These are phyloP conservation scores for Ispidina lecontei DNA, from an alignment of 2,797 vertebrate genomes.

Conservation along the genomic window DNA sequence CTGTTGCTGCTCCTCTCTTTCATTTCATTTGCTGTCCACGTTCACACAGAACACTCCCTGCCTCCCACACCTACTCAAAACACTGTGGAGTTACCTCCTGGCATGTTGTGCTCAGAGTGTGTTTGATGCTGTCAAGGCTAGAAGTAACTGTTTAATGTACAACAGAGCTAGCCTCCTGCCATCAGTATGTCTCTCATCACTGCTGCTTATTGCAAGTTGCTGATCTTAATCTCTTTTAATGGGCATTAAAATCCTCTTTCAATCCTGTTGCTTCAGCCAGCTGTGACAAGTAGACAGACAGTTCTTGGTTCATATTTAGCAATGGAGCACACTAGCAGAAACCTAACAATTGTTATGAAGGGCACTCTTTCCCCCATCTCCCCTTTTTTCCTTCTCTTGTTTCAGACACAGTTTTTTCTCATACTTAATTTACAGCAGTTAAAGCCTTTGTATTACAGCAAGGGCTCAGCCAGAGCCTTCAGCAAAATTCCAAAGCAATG, in stretches of 20 bases:
- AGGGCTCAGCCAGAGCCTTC: slow-evolving; percentile 24
- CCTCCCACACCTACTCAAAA: neutral
- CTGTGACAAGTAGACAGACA: slow-evolving; percentile 22
- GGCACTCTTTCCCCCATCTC: neutral
- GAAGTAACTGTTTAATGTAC: slow-evolving; percentile 22
- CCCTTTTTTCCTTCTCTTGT: neutral
- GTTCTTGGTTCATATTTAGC: slow-evolving; percentile 1
- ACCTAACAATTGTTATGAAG: slow-evolving; percentile 2
- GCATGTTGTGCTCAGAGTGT: neutral
- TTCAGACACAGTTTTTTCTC: neutral
- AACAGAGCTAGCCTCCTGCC: slow-evolving; percentile 35
- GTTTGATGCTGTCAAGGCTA: slow-evolving; percentile 8
- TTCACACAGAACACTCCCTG: neutral
- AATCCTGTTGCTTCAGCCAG: slow-evolving; percentile 14
- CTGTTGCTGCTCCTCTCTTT: neutral
- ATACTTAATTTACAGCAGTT: slow-evolving; percentile 35
- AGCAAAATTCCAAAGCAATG: slow-evolving; percentile 48
- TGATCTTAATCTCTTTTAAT: slow-evolving; percentile 63
- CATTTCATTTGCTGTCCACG: neutral
- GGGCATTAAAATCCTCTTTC: slow-evolving; percentile 42
- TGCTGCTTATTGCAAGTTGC: slow-evolving; percentile 33
- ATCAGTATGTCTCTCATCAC: neutral
- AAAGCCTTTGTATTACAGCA: slow-evolving; percentile 14
- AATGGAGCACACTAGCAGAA: neutral
- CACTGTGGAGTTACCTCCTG: neutral